Evolutionary conservation across 2,888 invertebrate species (phyloP), one percentile per base, ranked within the genome.

Genomic region (Dysmachus trigonus): DNA sequence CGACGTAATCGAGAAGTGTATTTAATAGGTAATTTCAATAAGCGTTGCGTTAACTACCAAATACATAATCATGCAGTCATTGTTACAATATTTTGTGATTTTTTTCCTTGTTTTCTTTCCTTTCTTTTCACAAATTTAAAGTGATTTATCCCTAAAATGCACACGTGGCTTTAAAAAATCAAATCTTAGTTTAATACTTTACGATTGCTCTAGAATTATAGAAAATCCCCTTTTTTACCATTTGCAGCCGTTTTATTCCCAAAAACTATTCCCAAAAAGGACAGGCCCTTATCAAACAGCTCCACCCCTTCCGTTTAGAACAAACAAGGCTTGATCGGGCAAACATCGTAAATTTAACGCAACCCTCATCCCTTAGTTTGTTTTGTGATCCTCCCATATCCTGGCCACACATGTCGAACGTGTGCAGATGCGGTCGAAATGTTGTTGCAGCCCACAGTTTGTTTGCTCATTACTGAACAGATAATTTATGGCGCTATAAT

Each of bases 401-500:
- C 62, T 62, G 22, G 62, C 62, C 62, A 62, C 77, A 77, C 47
- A 27, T 18, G 77, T 7, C 27, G 47, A 77, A 31, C 77, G 77
- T 77, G 47, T 47, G 77, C 77, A n/a, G 47, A 77, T 30, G 47
- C 77, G 47, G 15, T 6, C n/a, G 13, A 77, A 47, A 30, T 77
- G 41, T 47, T 77, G 62, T 62, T 22, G 22, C 18, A 27, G 76
- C 81, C 73, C 47, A n/a, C 51, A 22, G 31, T 81, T 81, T 81
- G 33, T 81, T 81, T 81, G 77, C 30, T 77, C 47, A 27, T 77
- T 22, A 27, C 47, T 33, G 47, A 62, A 53, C 41, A 33, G 41
- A 33, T 47, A 81, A 81, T 81, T 81, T 81, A 81, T 81, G 53
- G 51, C 18, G 18, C 81, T 53, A 33, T 81, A 81, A 81, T 81